A percentile compares a stretch with the other conserved stretches of the same genome.
phyloP scores from a whole-genome alignment of 2,113 vertebrate genomes.

The Carollia perspicillata region DNA sequence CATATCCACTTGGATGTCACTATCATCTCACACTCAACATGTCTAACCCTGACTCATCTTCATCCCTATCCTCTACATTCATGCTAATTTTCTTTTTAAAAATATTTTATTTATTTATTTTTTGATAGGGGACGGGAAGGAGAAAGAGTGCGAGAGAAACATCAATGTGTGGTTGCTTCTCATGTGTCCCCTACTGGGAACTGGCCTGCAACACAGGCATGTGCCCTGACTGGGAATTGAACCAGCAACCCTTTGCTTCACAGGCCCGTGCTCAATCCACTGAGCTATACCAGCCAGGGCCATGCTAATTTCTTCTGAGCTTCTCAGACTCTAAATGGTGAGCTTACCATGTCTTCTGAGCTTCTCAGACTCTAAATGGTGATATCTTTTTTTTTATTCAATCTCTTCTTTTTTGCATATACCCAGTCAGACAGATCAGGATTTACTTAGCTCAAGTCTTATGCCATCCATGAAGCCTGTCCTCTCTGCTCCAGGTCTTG shows the following conservation, averaged over 20 bases:
- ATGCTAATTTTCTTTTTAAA: no score
- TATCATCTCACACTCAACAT: neutral
- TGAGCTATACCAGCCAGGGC: no score
- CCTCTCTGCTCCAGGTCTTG: neutral
- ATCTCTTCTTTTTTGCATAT: neutral
- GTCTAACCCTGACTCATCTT: neutral
- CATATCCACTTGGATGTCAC: neutral
- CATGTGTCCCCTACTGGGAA: no score
- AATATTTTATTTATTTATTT: no score
- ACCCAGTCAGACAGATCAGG: neutral
- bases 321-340: neutral
- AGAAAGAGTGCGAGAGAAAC: no score
- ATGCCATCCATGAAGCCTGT: neutral
- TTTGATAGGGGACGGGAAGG: no score
- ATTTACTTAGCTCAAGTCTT: neutral
- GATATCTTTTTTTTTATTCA: neutral
- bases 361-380: neutral
- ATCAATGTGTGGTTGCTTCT: no score
- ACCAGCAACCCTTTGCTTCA: no score
- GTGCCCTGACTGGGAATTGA: no score
- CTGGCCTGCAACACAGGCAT: no score
- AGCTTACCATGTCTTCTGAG: neutral
- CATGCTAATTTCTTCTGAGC: neutral
- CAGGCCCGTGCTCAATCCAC: no score
- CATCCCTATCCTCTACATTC: neutral